These are phyloP conservation scores for Leptodactylus fuscus DNA, from an alignment of 2,113 vertebrate genomes.

Conservation along the genomic window DNA sequence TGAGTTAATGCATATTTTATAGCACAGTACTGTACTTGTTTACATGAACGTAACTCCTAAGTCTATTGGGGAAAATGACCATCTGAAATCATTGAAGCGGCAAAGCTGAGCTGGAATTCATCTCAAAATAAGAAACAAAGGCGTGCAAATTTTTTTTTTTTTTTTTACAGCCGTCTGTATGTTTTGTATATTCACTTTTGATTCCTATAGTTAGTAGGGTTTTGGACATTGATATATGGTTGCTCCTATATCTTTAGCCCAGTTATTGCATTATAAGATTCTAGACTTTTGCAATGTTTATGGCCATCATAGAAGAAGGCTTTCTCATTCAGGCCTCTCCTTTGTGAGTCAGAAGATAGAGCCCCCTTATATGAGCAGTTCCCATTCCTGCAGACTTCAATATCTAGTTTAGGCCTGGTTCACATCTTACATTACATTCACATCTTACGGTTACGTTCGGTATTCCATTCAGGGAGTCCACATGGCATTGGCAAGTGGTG, in stretches of 20 bases:
- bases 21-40: not conserved
- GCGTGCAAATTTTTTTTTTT: not conserved
- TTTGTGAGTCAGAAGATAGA: too few species aligned
- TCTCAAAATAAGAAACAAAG: slow-evolving; percentile 17
- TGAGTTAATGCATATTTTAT: slow-evolving; percentile 63
- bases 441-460: too few species aligned
- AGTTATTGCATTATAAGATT: not conserved
- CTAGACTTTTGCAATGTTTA: too few species aligned
- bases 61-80: slow-evolving; percentile 15
- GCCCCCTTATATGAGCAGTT: too few species aligned
- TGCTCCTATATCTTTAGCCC: not conserved
- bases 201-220: not conserved
- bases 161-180: not conserved
- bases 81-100: not conserved
- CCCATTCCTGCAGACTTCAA: too few species aligned
- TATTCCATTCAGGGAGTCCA: too few species aligned
- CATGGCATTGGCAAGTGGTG: too few species aligned
- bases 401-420: too few species aligned
- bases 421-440: too few species aligned
- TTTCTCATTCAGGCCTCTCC: too few species aligned
- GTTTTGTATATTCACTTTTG: not conserved
- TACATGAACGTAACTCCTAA: slow-evolving; percentile 11
- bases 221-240: not conserved
- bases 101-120: not conserved
- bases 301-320: too few species aligned